Evolutionary conservation across 2,797 vertebrate species (phyloP).

Genomic region (Masticophis lateralis): DNA sequence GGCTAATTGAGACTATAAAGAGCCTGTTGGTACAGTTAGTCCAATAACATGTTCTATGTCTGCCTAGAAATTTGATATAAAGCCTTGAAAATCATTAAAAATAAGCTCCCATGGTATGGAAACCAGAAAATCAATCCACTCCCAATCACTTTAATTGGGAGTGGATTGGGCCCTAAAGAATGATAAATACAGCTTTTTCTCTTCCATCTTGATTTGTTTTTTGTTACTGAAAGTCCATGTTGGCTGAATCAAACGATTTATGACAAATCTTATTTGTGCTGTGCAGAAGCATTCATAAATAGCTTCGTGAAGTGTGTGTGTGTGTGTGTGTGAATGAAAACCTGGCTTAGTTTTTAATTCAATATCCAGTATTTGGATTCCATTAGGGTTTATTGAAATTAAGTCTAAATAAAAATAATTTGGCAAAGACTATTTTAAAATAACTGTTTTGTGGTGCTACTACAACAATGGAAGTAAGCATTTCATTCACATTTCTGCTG

Average conservation of each 20-base stretch:
- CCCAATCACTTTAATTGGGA: conserved; percentile 22
- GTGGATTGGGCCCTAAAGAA: conserved; percentile 69
- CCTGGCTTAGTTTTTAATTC: conserved; percentile 43
- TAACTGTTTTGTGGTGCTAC: background rate
- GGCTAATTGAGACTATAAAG: conserved; percentile 49
- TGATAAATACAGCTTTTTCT: conserved; percentile 65
- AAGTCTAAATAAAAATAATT: background rate
- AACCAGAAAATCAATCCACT: conserved; percentile 30
- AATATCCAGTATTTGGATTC: background rate
- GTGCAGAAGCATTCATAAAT: conserved; percentile 43
- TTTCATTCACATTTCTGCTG: conserved; percentile 59
- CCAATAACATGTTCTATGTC: conserved; percentile 59
- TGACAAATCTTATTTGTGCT: conserved; percentile 58
- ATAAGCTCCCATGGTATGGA: conserved; percentile 30
- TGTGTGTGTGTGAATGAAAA: too few relatives aligned
- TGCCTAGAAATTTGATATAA: conserved; percentile 35
- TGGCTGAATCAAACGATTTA: conserved; percentile 55
- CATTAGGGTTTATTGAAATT: background rate
- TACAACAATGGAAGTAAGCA: conserved; percentile 24
- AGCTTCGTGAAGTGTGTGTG: conserved; percentile 15
- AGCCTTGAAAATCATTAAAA: conserved; percentile 49
- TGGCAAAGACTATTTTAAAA: background rate
- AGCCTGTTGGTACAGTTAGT: conserved; percentile 55
- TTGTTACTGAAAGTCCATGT: conserved; percentile 57
- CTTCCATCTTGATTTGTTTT: conserved; percentile 1